Base-by-base conservation (phyloP, 92 coral and sea anemone species). In the Porites cylindrica region DNA sequence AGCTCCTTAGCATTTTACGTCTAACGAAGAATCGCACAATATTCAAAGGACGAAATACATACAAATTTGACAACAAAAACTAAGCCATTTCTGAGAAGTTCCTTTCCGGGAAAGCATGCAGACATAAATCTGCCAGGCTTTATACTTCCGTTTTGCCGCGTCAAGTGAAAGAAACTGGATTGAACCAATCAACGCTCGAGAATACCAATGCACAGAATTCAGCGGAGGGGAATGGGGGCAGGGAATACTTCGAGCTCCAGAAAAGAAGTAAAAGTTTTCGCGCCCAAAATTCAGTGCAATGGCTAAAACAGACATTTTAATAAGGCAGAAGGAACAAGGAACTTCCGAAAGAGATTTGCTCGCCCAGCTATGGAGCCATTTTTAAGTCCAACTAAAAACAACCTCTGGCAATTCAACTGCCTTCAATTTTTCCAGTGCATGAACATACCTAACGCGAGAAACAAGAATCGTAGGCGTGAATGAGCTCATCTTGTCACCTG, bases 161-260 rank as follows among this genome's bases (percentile, higher is more conserved):
- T 78, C 78, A 70, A 80, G 38, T 24, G 72, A 79, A 79, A 79
- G 83, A 54, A 51, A 80, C 84, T 80, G 84, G 75, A 32, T 29
- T 70, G 69, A 80, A 24, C 84, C 75, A 79, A 79, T 63, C 59
- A 63, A 38, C 47, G 47, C 47, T 38, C 47, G 47, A 38, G 6
- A 59, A 61, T 56, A 26, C 1, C 16, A 29, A 13, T 52, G 2
- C 53, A 16, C 0, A 58, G 23, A 59, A 21, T 26, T 51, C 10
- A 0, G 23, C n/a, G n/a, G 18, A 4, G 24, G 52, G 69, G 69
- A 58, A 66, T 65, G 66, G 10, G 67, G 21, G 51, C 3, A 8
- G 8, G 50, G 12, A 77, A 18, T 32, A 14, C 18, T 17, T 10
- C 7, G 3, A 14, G 11, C 11, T 56, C 61, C 61, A 10, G 61